These are phyloP conservation scores for Lasioglossum figueresi DNA, from an alignment of 2,888 invertebrate species.

Conservation along the genomic window DNA sequence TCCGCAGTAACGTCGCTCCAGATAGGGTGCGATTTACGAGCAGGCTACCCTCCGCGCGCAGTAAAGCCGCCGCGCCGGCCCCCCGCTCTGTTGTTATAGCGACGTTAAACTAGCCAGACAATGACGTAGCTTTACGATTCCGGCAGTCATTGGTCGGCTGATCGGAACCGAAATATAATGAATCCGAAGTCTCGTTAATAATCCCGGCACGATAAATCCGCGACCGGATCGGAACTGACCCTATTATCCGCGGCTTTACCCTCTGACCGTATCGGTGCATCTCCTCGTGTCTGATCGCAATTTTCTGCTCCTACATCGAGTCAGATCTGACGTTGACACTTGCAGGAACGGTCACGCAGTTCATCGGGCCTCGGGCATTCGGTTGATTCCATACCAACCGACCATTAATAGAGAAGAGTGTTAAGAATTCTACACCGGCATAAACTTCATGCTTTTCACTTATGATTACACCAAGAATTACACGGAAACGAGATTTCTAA, in stretches of 20 bases:
- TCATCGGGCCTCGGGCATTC: background rate
- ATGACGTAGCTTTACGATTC: slow-evolving; percentile 71
- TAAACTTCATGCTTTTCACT: no score
- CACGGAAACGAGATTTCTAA: no score
- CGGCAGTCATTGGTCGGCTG: slow-evolving; percentile 51
- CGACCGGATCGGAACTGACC: slow-evolving; percentile 36
- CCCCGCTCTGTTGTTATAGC: slow-evolving; percentile 66
- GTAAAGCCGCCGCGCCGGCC: slow-evolving; percentile 27
- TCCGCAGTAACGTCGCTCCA: slow-evolving; percentile 60
- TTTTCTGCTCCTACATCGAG: background rate
- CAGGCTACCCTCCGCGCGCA: slow-evolving; percentile 58
- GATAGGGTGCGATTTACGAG: slow-evolving; percentile 71
- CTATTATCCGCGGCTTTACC: slow-evolving; percentile 28
- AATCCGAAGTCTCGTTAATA: slow-evolving; percentile 76
- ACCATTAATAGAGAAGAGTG: no score
- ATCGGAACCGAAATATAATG: slow-evolving; percentile 67
- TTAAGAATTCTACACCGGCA: no score
- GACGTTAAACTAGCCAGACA: slow-evolving; percentile 76
- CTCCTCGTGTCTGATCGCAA: background rate
- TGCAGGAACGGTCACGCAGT: background rate
- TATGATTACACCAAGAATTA: background rate
- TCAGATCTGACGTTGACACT: background rate
- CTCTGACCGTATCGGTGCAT: background rate
- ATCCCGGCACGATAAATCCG: slow-evolving; percentile 71
- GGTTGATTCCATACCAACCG: no score